Evolutionary conservation across 2,113 vertebrate species (phyloP), one percentile per base, ranked within the genome.

Genomic region (Tapirus terrestris): DNA sequence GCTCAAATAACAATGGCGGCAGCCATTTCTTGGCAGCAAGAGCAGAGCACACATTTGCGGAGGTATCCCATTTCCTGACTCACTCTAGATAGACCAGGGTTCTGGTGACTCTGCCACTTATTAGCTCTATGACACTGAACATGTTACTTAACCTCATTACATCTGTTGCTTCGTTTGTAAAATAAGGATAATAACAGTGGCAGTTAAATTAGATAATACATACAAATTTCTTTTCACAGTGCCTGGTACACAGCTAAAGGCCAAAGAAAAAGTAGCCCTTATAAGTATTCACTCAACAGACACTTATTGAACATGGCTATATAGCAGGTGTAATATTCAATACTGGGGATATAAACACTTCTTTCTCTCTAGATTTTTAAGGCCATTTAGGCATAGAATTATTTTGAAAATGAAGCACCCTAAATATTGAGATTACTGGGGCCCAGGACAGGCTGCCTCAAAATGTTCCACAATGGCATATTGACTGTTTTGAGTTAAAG

Each of bases 291-390:
- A 97, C 0, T 63, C 79, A 86, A 56, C n/a, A 85, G 70, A 73
- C 21, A 92, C 27, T 81, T 70, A 76, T 8, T 72, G 16, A 76
- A 5, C 33, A 73, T 12, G 83, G 39, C 45, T 89, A 36, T 18
- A 48, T 12, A 76, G 33, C 3, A 80, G 45, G 16, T 48, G 36
- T 72, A 75, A 48, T 68, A 48, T 36, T 75, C 45, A 75, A 43
- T 20, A 23, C 2, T 77, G 76, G 29, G 21, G 5, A 43, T 25
- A 53, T 51, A 93, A 72, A 58, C 6, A 33, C 8, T 60, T 33
- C 48, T 67, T 56, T 81, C n/a, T 3, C 80, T 90, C 61, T 63
- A 91, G 36, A 68, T 61, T 76, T 48, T 39, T 58, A 84, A 89
- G 39, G 8, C 3, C 9, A 92, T 21, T 87, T 68, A 39, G 51